phyloP scores from a whole-genome alignment of 2,888 invertebrate genomes.

The Omphaloscelis lunosa region DNA sequence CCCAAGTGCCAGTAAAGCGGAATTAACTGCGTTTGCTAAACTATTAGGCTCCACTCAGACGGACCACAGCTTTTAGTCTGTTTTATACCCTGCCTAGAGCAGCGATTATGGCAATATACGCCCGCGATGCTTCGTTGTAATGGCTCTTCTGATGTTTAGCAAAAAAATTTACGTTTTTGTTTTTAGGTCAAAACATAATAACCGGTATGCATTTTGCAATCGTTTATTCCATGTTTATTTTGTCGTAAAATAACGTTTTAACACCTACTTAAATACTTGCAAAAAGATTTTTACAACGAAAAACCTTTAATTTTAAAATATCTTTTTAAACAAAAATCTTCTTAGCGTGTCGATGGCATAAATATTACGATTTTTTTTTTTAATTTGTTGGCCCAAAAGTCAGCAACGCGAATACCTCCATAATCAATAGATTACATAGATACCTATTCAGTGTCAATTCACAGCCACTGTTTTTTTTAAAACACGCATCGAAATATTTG shows the following conservation, averaged over 20 bases:
- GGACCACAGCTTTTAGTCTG: constrained; percentile 46
- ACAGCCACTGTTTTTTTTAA: not conserved
- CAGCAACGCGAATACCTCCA: too few species aligned
- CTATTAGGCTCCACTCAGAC: constrained; percentile 67
- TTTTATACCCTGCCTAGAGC: constrained; percentile 32
- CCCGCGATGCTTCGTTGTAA: constrained; percentile 1
- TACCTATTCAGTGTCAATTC: not conserved
- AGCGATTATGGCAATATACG: constrained; percentile 31
- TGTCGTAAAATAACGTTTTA: not conserved
- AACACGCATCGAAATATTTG: not conserved
- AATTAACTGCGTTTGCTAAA: constrained; percentile 68
- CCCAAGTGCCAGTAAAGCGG: constrained; percentile 57
- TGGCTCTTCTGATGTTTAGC: not conserved
- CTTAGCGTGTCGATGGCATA: too few species aligned
- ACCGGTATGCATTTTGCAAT: not conserved
- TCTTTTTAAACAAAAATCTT: too few species aligned
- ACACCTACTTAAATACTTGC: not conserved
- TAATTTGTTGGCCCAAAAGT: too few species aligned
- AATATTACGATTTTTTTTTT: too few species aligned
- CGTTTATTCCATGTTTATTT: not conserved
- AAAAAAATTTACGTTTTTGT: constrained; percentile 12
- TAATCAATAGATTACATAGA: not conserved
- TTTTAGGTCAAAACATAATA: constrained; percentile 1
- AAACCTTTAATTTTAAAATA: not conserved
- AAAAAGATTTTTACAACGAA: not conserved